Base-by-base conservation (phyloP, 2,888 invertebrate species). In the Hybos culiciformis region DNA sequence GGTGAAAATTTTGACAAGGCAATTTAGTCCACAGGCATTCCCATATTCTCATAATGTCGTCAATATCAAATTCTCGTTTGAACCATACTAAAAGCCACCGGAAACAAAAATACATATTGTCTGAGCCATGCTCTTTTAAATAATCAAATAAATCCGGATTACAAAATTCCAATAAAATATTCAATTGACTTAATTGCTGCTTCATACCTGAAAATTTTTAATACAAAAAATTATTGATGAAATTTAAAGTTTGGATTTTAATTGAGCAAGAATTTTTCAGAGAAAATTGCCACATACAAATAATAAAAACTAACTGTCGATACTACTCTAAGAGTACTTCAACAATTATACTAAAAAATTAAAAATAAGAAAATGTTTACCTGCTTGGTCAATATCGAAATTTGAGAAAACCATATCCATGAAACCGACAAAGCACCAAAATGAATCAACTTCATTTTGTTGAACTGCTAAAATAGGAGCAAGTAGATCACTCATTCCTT, bases 91-190 rank as follows among this genome's bases (percentile, higher is more conserved):
- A 73, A 21, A 97, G 74, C 96, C 97, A 98, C 9, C 97, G 84
- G 70, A 98, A 98, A 64, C 94, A 94, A 69, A 98, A 98, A 67
- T 92, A 97, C 88, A 98, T 91, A 62, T 97, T 96, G 5, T 86
- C 90, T 0, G 75, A 74, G 14, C 61, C 63, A 32, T 63, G 58
- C 2, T 54, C 53, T 43, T 83, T 79, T 49, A 98, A 73, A 63
- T 97, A 93, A 41, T 77, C 77, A 40, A 86, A 86, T 33, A 98
- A 72, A 46, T 80, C 77, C 0, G 92, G 91, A 59, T 88, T 85
- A 15, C 83, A 77, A 55, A 90, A 83, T 51, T 78, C 72, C 12
- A 96, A 65, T 43, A 98, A 69, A 32, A 79, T 80, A 53, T 87
- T 82, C 37, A 97, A 69, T 58, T 94, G 85, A 18, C 77, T 72